Conservation (phyloP, 2,888 invertebrate genomes). For the Dryobota labecula region DNA sequence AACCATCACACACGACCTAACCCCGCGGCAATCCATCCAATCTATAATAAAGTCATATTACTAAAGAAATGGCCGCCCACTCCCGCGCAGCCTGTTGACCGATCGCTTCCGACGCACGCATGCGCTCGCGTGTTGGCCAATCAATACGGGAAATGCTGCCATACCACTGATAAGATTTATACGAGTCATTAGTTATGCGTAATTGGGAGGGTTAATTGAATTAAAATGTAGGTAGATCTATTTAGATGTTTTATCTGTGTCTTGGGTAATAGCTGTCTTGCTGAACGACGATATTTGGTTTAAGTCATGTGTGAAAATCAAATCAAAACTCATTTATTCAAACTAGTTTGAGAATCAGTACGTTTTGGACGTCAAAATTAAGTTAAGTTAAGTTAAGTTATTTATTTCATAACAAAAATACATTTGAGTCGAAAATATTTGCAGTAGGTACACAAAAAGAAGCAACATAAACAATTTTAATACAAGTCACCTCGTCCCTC, state of each 20-base stretch:
- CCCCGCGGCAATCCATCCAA: constrained; percentile 52
- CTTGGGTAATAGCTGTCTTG: not conserved
- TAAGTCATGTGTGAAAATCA: not conserved
- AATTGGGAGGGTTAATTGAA: constrained; percentile 51
- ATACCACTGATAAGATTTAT: constrained; percentile 53
- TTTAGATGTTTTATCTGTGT: not conserved
- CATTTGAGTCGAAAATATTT: no score
- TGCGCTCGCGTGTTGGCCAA: constrained; percentile 46
- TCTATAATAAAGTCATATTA: constrained; percentile 62
- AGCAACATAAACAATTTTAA: no score
- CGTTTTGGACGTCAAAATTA: not conserved
- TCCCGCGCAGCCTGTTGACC: constrained; percentile 55
- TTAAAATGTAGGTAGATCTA: constrained; percentile 17
- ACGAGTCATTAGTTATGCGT: constrained; percentile 46
- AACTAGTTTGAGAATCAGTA: no score
- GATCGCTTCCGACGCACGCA: constrained; percentile 66
- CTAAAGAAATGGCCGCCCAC: constrained; percentile 56
- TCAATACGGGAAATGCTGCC: constrained; percentile 51
- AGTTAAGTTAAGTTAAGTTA: no score
- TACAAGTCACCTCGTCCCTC: no score
- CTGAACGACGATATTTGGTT: not conserved
- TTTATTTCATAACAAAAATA: no score
- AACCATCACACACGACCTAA: constrained; percentile 13
- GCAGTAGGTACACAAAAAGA: no score
- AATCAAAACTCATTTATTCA: not conserved